Evolutionary conservation across 1,140 invertebrate species (phyloP), one percentile per base, ranked within the genome.

Genomic region (Conopomorpha cramerella): DNA sequence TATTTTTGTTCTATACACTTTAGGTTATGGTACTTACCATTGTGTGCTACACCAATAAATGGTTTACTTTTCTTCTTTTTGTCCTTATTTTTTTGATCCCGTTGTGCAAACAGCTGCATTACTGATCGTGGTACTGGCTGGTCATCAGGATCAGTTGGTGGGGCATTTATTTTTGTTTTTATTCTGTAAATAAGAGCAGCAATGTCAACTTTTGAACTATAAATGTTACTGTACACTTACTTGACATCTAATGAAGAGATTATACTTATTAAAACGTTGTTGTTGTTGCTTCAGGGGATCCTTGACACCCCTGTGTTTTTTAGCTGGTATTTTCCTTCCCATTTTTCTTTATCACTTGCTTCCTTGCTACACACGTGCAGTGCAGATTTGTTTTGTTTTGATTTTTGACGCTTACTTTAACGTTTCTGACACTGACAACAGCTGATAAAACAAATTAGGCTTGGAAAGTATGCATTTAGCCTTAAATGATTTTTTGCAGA

Each of bases 291-390:
- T 80, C 30, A 82, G 55, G 2, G 85, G 85, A 78, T 89, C 86
- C 62, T 86, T 87, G 3, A 88, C 78, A 34, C 85, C 85, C 37
- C 78, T 70, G 48, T 89, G 86, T 67, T 87, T 88, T 53, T 84
- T 84, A 11, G 83, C 85, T 12, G 86, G 85, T 51, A 89, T 89
- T 82, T 88, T 89, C 25, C 86, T 70, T 14, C 86, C 86, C 86
- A 89, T 88, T 51, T n/a, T n/a, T n/a, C n/a, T n/a, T n/a, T n/a
- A n/a, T n/a, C n/a, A n/a, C n/a, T n/a, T n/a, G n/a, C n/a, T n/a
- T n/a, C n/a, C n/a, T n/a, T n/a, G n/a, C n/a, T n/a, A n/a, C n/a
- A n/a, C n/a, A n/a, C n/a, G n/a, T n/a, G n/a, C n/a, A n/a, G n/a
- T n/a, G n/a, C n/a, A n/a, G n/a, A n/a, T n/a, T n/a, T n/a, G n/a